These are phyloP conservation scores for Platerodrilus igneus DNA, from an alignment of 2,888 invertebrate species.

Conservation along the genomic window DNA sequence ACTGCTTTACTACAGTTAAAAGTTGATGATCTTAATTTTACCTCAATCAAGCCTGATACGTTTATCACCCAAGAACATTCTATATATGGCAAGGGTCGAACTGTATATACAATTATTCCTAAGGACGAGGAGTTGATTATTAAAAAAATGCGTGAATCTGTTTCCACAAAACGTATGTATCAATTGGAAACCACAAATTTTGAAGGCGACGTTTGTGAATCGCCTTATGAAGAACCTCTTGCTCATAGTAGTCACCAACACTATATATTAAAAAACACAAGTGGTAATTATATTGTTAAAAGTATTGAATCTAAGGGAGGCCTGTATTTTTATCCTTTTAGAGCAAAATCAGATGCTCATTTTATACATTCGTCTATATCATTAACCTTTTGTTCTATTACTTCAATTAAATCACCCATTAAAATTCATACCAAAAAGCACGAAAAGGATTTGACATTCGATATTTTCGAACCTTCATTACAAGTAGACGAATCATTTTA, in stretches of 20 bases:
- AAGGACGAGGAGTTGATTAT: constrained; percentile 28
- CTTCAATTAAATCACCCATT: constrained; percentile 26
- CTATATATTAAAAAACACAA: constrained; percentile 30
- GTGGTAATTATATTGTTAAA: constrained; percentile 27
- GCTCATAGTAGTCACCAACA: constrained; percentile 31
- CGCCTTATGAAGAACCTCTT: constrained; percentile 35
- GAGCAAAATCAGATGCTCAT: constrained; percentile 38
- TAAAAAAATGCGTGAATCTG: constrained; percentile 38
- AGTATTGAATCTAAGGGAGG: constrained; percentile 32
- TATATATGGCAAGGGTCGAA: constrained; percentile 39
- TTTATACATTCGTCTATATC: constrained; percentile 46
- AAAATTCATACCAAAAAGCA: constrained; percentile 21
- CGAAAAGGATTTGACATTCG: constrained; percentile 34
- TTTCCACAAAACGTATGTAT: constrained; percentile 37
- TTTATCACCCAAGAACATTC: constrained; percentile 40
- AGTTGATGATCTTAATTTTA: constrained; percentile 27
- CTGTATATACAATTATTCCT: constrained; percentile 36
- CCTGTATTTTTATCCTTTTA: constrained; percentile 32
- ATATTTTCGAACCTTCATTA: constrained; percentile 28
- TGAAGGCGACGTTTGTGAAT: constrained; percentile 35
- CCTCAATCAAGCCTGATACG: constrained; percentile 26
- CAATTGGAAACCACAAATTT: constrained; percentile 40
- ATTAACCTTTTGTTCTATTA: constrained; percentile 35
- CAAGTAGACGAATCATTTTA: too few relatives aligned
- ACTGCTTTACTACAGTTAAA: constrained; percentile 42